Conservation (phyloP, 2,888 invertebrate genomes). For the Anoplius nigerrimus region DNA sequence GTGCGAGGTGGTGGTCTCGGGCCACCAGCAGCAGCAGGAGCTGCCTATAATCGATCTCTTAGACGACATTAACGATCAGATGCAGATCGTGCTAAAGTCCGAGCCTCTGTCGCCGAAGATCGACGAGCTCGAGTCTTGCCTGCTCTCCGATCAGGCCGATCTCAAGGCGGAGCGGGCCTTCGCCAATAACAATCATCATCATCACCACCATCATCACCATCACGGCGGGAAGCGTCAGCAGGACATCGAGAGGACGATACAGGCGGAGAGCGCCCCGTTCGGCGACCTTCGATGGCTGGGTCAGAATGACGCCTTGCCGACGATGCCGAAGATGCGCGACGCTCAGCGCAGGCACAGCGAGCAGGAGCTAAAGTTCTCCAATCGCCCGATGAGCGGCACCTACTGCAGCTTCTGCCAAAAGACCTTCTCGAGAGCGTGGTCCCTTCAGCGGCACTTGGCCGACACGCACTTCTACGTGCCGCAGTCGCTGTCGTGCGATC, state of each 20-base stretch:
- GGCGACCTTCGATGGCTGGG: constrained; percentile 47
- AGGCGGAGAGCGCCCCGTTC: constrained; percentile 11
- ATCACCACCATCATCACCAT: constrained; percentile 18
- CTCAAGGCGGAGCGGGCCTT: constrained; percentile 23
- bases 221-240: constrained; percentile 14
- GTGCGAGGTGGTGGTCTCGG: constrained; percentile 42
- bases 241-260: not conserved
- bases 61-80: constrained; percentile 68
- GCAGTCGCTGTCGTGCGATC: constrained; percentile 75
- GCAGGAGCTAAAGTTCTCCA: constrained; percentile 40
- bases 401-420: constrained; percentile 75
- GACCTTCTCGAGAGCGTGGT: constrained; percentile 76
- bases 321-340: constrained; percentile 33
- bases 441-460: constrained; percentile 76
- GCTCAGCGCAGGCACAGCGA: constrained; percentile 25
- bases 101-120: constrained; percentile 69
- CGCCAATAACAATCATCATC: constrained; percentile 9
- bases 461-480: constrained; percentile 76
- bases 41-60: constrained; percentile 70
- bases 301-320: constrained; percentile 38
- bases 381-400: constrained; percentile 54
- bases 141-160: constrained; percentile 54
- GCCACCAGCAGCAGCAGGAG: constrained; percentile 49
- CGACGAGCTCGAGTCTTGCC: constrained; percentile 63
- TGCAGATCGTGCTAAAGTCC: constrained; percentile 67